These are phyloP conservation scores for Scomber japonicus DNA, from an alignment of 2,113 vertebrate genomes.

Conservation along the genomic window DNA sequence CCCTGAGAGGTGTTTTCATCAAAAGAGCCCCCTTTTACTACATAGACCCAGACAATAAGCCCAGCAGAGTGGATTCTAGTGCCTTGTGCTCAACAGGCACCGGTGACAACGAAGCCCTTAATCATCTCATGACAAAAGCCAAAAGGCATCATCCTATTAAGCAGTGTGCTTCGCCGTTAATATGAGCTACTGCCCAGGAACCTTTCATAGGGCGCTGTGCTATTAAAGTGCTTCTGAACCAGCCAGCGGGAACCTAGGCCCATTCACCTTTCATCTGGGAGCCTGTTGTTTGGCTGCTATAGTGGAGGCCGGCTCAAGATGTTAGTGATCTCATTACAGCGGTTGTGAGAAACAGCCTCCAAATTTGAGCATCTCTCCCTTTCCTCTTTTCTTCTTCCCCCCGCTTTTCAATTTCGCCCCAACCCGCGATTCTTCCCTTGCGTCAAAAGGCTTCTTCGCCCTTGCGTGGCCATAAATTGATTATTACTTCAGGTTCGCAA, in stretches of 20 bases:
- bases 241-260: constrained; percentile 91
- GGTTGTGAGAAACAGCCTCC: constrained; percentile 76
- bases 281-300: constrained; percentile 91
- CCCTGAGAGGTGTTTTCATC: constrained; percentile 89
- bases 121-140: constrained; percentile 99
- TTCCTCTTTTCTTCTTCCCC: constrained; percentile 36
- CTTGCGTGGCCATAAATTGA: constrained; percentile 63
- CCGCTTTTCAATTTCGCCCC: constrained; percentile 34
- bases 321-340: constrained; percentile 97
- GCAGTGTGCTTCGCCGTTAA: constrained; percentile 94
- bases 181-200: constrained; percentile 94
- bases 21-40: constrained; percentile 84
- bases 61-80: constrained; percentile 88
- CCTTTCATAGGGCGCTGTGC: constrained; percentile 92
- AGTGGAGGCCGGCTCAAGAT: constrained; percentile 91
- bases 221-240: constrained; percentile 95
- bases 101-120: constrained; percentile 92
- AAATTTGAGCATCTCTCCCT: constrained; percentile 61
- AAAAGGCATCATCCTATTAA: constrained; percentile 99
- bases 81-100: constrained; percentile 90
- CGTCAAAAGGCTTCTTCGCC: constrained; percentile 55
- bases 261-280: constrained; percentile 95
- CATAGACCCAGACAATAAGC: constrained; percentile 85
- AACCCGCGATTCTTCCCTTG: neutral
- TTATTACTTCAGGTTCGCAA: constrained; percentile 67